phyloP scores from a whole-genome alignment of 2,888 invertebrate species.

The Nomada fucata region DNA sequence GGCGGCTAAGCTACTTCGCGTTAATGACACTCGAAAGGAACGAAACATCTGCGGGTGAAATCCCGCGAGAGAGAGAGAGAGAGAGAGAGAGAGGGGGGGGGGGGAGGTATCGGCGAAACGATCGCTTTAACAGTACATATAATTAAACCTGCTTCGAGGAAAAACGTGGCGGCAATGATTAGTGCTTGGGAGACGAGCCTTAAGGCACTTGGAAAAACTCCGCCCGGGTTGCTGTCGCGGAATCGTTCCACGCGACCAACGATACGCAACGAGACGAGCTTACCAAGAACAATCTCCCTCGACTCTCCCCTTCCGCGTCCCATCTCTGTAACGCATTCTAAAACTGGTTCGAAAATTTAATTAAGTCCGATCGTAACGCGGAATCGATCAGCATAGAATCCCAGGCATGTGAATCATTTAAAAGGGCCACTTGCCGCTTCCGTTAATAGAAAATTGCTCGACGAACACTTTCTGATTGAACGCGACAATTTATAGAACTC shows the following conservation, averaged over 20 bases:
- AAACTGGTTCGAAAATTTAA: constrained; percentile 12
- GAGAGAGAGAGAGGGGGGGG: neutral
- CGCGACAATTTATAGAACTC: neutral
- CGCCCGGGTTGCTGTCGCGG: neutral
- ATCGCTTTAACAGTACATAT: no score
- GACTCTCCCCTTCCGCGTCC: neutral
- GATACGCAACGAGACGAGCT: constrained; percentile 39
- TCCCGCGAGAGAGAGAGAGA: neutral
- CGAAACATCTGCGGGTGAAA: neutral
- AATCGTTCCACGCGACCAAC: constrained; percentile 34
- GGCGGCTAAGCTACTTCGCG: constrained; percentile 30
- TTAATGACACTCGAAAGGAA: constrained; percentile 46
- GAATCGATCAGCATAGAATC: constrained; percentile 17
- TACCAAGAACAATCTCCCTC: neutral
- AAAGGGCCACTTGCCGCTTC: neutral
- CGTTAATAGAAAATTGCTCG: neutral
- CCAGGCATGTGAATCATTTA: constrained; percentile 24
- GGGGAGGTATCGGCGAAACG: no score
- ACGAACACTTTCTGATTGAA: neutral
- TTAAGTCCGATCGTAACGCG: constrained; percentile 5
- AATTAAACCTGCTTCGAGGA: constrained; percentile 21
- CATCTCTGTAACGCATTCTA: neutral
- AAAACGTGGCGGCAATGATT: neutral
- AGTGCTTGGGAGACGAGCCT: constrained; percentile 33
- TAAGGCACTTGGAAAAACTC: constrained; percentile 37